Evolutionary conservation across 2,888 invertebrate species (phyloP), one percentile per base, ranked within the genome.

Genomic region (Mythimna vitellina): DNA sequence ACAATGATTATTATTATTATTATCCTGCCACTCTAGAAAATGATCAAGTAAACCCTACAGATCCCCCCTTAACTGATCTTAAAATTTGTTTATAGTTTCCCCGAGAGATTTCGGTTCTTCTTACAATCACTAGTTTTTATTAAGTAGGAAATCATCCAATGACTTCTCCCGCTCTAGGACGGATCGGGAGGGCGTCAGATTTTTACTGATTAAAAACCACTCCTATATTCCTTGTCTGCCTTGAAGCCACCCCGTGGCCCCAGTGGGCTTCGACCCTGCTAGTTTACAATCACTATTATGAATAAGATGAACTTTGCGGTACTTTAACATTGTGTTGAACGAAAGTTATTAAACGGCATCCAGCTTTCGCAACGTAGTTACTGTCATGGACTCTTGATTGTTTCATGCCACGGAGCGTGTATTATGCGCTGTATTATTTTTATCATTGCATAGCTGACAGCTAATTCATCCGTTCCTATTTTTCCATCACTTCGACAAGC

Each of bases 401-500:
- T 95, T 91, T 91, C 87, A 86, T 85, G 85, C 86, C 77, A 86
- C 82, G 82, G 86, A 88, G 88, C 89, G 90, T 89, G 87, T 91
- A 91, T 90, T 91, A 90, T 86, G 88, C 83, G 84, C 86, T 87
- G 89, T 85, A 88, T 90, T 87, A 88, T 88, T 90, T 90, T 93
- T 95, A 94, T 94, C 94, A 94, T 90, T 92, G 90, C 92, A 93
- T 92, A 92, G 90, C 92, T 92, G 93, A 91, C 93, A 92, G 94
- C 93, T 93, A 95, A 96, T 95, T 93, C 94, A 92, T 93, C 93
- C 92, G 93, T 90, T 92, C 91, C 92, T 93, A 94, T 95, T 94
- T 94, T 93, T 93, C 93, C 94, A 94, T 93, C 91, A 91, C 92
- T 92, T 95, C 95, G 96, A 96, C 96, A 95, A 95, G 95, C 91